These are phyloP conservation scores for Darevskia nairensis DNA, from an alignment of 2,797 vertebrate genomes.

Conservation along the genomic window DNA sequence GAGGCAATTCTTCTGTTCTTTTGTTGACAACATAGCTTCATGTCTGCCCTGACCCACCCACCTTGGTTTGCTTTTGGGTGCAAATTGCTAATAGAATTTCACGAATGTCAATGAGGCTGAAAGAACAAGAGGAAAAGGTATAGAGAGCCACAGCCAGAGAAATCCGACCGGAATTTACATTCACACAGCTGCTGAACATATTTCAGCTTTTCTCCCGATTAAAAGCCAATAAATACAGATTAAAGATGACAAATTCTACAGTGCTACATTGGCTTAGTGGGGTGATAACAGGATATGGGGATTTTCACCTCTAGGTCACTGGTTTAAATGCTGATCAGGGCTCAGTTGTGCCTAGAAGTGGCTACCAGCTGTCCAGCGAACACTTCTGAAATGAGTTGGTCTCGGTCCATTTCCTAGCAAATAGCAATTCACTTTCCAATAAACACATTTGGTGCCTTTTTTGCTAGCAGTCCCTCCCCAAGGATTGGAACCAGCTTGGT, in stretches of 20 bases:
- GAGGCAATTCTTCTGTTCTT: neutral
- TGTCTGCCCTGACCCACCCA: too few species aligned
- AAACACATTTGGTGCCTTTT: neutral
- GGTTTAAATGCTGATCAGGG: neutral
- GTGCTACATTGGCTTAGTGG: accelerated
- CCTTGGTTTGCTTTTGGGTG: neutral
- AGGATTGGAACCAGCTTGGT: accelerated
- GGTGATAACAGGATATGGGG: neutral
- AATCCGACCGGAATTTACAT: neutral
- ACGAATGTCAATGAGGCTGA: accelerated
- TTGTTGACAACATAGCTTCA: neutral
- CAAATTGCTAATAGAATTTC: slow-evolving; percentile 1
- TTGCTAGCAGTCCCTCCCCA: neutral
- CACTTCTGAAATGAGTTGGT: neutral
- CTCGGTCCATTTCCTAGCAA: slow-evolving; percentile 24
- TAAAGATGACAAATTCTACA: neutral
- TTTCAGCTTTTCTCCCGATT: neutral
- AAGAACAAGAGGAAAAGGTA: neutral
- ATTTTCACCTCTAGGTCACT: neutral
- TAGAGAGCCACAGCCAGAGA: neutral
- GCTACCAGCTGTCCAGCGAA: neutral
- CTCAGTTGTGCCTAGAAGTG: accelerated
- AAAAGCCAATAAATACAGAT: neutral
- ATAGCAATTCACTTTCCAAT: neutral
- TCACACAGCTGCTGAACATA: slow-evolving; percentile 1